phyloP scores from a whole-genome alignment of 2,888 invertebrate species.

The Drosophila gaucha region DNA sequence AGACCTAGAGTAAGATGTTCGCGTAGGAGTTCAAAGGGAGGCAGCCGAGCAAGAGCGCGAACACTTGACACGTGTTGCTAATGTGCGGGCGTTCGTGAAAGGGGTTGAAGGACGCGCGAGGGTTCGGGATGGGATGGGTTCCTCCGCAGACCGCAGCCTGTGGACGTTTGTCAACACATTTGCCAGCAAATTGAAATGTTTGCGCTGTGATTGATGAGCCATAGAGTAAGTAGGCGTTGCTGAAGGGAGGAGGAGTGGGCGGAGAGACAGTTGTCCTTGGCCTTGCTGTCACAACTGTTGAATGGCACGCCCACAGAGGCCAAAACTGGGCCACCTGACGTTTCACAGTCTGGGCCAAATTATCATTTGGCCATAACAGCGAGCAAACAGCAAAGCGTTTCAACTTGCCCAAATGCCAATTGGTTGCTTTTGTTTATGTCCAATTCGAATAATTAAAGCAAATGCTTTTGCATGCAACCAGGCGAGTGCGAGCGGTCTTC shows the following conservation, averaged over 20 bases:
- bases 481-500: neutral
- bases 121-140: neutral
- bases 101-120: conserved; percentile 1
- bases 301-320: neutral
- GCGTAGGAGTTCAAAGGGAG: neutral
- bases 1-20: neutral
- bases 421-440: conserved; percentile 56
- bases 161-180: conserved; percentile 69
- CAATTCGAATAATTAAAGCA: conserved; percentile 62
- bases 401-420: conserved; percentile 31
- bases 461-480: conserved; percentile 33
- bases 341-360: conserved; percentile 7
- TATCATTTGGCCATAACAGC: conserved; percentile 25
- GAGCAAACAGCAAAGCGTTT: conserved; percentile 27
- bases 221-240: neutral
- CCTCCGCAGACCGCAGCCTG: conserved; percentile 4
- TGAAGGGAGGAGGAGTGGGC: neutral
- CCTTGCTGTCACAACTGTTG: neutral
- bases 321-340: neutral
- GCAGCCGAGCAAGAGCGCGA: neutral
- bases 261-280: conserved; percentile 7
- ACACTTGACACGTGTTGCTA: conserved; percentile 72
- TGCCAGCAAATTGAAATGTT: conserved; percentile 72
- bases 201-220: conserved; percentile 59
- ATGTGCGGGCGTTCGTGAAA: conserved; percentile 38